phyloP scores from a whole-genome alignment of 2,113 vertebrate genomes.

The Prolemur simus region DNA sequence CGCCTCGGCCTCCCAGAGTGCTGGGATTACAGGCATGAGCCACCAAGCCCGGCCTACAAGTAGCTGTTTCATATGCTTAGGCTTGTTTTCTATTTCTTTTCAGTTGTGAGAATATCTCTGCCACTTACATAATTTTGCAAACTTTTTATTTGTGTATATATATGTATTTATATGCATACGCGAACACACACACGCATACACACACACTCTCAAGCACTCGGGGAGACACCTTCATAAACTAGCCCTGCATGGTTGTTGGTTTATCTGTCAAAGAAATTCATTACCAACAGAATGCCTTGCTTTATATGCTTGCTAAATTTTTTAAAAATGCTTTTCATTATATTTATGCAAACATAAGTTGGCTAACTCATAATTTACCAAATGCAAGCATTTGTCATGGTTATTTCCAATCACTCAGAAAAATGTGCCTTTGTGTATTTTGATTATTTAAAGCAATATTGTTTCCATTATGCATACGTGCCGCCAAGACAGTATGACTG shows the following conservation, averaged over 20 bases:
- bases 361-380: slow-evolving; percentile 82
- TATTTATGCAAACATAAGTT: slow-evolving; percentile 78
- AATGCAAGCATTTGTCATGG: slow-evolving; percentile 83
- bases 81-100: neutral
- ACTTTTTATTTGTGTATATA: neutral
- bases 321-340: slow-evolving; percentile 69
- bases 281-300: slow-evolving; percentile 58
- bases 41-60: neutral
- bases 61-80: neutral
- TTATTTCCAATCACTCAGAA: slow-evolving; percentile 85
- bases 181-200: neutral
- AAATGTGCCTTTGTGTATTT: slow-evolving; percentile 85
- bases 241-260: slow-evolving; percentile 33
- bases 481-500: slow-evolving; percentile 80
- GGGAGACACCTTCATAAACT: slow-evolving; percentile 48
- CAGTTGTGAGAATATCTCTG: neutral
- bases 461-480: slow-evolving; percentile 80
- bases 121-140: neutral
- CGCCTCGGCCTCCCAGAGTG: too few species aligned
- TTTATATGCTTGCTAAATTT: slow-evolving; percentile 74
- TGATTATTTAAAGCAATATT: slow-evolving; percentile 87
- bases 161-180: neutral
- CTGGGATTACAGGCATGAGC: too few species aligned
- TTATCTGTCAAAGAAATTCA: slow-evolving; percentile 73
- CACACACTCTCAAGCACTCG: neutral